Evolutionary conservation across 2,888 invertebrate genomes (phyloP).

Genomic region (Leucophenga maculata): DNA sequence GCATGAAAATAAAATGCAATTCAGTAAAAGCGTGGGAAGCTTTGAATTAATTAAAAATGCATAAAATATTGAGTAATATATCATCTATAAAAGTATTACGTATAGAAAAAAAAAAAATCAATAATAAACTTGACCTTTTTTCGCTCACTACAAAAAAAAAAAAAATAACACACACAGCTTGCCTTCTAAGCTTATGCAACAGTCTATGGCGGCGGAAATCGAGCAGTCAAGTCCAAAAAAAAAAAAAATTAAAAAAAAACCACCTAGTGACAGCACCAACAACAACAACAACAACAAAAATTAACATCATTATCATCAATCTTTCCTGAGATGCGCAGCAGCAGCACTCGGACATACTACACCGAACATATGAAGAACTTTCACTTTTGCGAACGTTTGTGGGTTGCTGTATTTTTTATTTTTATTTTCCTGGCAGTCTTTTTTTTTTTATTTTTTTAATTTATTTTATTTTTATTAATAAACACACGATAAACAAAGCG

Average conservation of each 20-base stretch:
- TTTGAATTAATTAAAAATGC: no score
- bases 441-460: neutral
- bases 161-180: neutral
- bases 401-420: neutral
- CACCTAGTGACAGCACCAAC: constrained; percentile 11
- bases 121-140: constrained; percentile 19
- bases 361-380: constrained; percentile 6
- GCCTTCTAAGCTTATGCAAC: constrained; percentile 22
- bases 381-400: constrained; percentile 14
- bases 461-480: constrained; percentile 8
- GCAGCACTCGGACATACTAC: neutral
- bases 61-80: no score
- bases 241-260: neutral
- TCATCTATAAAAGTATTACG: no score
- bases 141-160: neutral
- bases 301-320: constrained; percentile 9
- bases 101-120: no score
- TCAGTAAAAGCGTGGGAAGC: no score
- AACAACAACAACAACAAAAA: neutral
- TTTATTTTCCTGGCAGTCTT: neutral
- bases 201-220: neutral
- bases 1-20: no score
- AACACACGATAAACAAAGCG: neutral
- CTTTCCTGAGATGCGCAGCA: constrained; percentile 5
- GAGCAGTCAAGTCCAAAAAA: neutral